Conservation (phyloP, 2,113 vertebrate genomes). For the Rattus rattus region DNA sequence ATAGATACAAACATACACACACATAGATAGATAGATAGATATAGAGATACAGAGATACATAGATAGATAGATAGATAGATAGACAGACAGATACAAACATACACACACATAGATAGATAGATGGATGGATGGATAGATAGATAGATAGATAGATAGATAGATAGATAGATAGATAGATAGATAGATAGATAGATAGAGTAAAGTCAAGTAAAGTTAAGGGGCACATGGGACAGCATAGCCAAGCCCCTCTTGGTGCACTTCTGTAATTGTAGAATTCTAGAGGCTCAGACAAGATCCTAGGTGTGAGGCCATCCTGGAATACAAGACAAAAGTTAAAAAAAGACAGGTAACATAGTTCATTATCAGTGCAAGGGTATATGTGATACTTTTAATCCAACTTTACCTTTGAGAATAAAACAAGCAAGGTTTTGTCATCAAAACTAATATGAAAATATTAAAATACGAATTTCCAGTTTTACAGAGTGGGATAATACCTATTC, state of each 20-base stretch:
- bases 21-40: no score
- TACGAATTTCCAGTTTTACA: background rate
- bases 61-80: no score
- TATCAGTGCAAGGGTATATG: background rate
- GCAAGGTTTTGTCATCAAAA: conserved; percentile 2
- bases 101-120: background rate
- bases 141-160: no score
- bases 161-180: no score
- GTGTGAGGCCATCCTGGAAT: background rate
- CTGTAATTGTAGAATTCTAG: background rate
- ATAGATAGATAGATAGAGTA: background rate
- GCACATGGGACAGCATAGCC: background rate
- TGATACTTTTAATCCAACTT: background rate
- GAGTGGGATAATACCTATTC: background rate
- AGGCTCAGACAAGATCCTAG: background rate
- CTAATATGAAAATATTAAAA: conserved; percentile 39
- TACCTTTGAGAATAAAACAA: conserved; percentile 58
- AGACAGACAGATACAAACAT: no score
- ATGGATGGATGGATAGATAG: no score
- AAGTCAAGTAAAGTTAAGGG: background rate
- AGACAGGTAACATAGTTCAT: background rate
- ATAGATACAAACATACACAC: no score
- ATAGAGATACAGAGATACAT: no score
- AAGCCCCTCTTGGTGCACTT: background rate
- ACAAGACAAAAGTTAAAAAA: background rate